These are phyloP conservation scores for Bos taurus DNA, from an alignment of 2,113 vertebrate genomes.

Conservation along the genomic window ARS-UCD2.0 NC_037342.1:46157501-46158000, in stretches of 20 bases:
- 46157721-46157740: not conserved
- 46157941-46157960: too few species aligned
- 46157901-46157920: too few species aligned
- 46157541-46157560: not conserved
- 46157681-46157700: not conserved
- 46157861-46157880: not conserved
- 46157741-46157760: not conserved
- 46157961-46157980: too few species aligned
- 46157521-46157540: not conserved
- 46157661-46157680: not conserved
- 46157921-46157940: too few species aligned
- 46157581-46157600: not conserved
- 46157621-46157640: not conserved
- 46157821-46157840: not conserved
- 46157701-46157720: not conserved
- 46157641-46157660: not conserved
- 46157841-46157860: not conserved
- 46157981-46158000: too few species aligned
- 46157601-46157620: not conserved
- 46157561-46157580: not conserved
- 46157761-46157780: not conserved
- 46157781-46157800: not conserved
- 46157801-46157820: not conserved
- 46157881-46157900: accelerated
- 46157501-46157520: not conserved